A percentile compares a stretch with the other conserved stretches of the same genome.
Evolutionary conservation across 1,140 invertebrate genomes (phyloP).

Genomic region (Diploscapter pachys): DNA sequence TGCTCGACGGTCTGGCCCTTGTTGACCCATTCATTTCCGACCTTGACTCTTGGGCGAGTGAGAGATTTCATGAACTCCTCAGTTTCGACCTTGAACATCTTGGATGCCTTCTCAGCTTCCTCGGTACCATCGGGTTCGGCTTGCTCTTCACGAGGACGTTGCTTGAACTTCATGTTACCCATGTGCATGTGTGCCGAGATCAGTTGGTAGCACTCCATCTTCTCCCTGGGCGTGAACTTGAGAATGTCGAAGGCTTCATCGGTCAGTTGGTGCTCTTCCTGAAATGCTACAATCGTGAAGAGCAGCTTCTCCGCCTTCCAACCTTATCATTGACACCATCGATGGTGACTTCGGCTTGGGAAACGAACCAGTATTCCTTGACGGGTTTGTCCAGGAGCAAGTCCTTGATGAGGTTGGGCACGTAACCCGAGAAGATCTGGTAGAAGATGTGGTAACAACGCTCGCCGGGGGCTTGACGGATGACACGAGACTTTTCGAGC

Average conservation of each 20-base stretch:
- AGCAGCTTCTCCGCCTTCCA: neutral
- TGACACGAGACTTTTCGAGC: slow-evolving; percentile 99
- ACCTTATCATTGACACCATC: slow-evolving; percentile 67
- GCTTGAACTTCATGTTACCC: slow-evolving; percentile 90
- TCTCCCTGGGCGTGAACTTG: slow-evolving; percentile 92
- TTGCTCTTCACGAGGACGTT: slow-evolving; percentile 98
- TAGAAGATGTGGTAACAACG: slow-evolving; percentile 99
- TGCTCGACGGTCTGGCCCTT: slow-evolving; percentile 76
- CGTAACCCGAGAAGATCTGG: slow-evolving; percentile 93
- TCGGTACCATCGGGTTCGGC: slow-evolving; percentile 94
- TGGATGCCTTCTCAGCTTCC: slow-evolving; percentile 67
- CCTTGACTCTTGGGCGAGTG: slow-evolving; percentile 68
- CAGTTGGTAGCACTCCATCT: slow-evolving; percentile 91
- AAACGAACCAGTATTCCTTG: slow-evolving; percentile 70
- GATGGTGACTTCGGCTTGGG: slow-evolving; percentile 94
- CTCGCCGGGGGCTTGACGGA: slow-evolving; percentile 94
- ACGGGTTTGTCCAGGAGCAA: slow-evolving; percentile 51
- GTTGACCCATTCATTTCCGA: slow-evolving; percentile 67
- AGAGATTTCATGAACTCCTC: slow-evolving; percentile 67
- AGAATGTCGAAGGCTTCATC: slow-evolving; percentile 98
- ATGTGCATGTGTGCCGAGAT: slow-evolving; percentile 96
- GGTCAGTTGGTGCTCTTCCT: slow-evolving; percentile 84
- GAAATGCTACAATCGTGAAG: slow-evolving; percentile 61
- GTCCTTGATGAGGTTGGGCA: slow-evolving; percentile 67
- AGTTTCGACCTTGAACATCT: slow-evolving; percentile 66